These are phyloP conservation scores for Gobius niger DNA, from an alignment of 2,113 vertebrate species.

Conservation along the genomic window DNA sequence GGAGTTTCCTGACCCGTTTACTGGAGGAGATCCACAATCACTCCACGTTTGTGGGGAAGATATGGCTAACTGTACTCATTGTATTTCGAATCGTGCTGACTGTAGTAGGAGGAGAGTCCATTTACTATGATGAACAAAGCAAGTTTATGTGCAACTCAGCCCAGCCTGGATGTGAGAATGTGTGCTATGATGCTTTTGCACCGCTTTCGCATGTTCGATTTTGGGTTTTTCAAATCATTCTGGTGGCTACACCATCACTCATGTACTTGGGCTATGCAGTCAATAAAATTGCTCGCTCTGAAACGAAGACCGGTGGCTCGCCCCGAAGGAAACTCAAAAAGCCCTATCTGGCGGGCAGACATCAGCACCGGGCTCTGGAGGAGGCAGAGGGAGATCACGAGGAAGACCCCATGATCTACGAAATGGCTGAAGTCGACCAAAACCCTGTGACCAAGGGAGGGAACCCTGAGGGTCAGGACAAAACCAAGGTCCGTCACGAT, in stretches of 20 bases:
- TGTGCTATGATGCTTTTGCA: constrained; percentile 92
- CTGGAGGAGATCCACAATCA: constrained; percentile 98
- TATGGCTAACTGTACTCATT: constrained; percentile 90
- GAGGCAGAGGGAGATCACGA: constrained; percentile 87
- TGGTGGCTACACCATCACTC: constrained; percentile 87
- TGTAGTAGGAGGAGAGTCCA: constrained; percentile 91
- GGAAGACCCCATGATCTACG: constrained; percentile 94
- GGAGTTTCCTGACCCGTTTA: constrained; percentile 94
- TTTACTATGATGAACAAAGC: constrained; percentile 95
- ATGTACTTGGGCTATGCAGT: constrained; percentile 92
- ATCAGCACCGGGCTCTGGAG: constrained; percentile 84
- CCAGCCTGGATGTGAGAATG: constrained; percentile 93
- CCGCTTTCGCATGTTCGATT: constrained; percentile 93
- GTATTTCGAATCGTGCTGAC: constrained; percentile 94
- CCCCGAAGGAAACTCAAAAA: constrained; percentile 65
- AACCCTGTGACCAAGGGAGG: constrained; percentile 70
- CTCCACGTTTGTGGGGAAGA: constrained; percentile 94
- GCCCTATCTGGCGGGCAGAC: constrained; percentile 74
- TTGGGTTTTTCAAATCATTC: constrained; percentile 96
- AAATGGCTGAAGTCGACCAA: constrained; percentile 81
- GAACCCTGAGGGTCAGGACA: constrained; percentile 50
- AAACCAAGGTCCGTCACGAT: constrained; percentile 77
- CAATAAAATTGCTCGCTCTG: constrained; percentile 87
- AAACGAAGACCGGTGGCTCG: constrained; percentile 71
- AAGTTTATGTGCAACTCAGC: constrained; percentile 93